Percentiles rank a stretch among this genome's conserved stretches.
Evolutionary conservation across 2,797 vertebrate species (phyloP).

Genomic region (Lacerta agilis): DNA sequence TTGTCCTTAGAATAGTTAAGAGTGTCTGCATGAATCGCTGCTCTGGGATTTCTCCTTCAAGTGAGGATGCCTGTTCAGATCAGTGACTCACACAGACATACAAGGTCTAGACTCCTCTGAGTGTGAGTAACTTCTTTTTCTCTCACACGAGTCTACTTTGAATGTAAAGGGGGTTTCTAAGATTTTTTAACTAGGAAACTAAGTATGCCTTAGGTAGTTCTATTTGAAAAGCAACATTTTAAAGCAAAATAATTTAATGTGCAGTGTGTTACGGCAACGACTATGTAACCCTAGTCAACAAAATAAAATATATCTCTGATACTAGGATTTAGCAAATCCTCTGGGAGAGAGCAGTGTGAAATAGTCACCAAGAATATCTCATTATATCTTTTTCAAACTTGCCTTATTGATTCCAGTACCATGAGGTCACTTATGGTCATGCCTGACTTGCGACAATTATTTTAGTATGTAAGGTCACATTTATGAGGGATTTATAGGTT

Average conservation of each 20-base stretch:
- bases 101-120: neutral
- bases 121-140: neutral
- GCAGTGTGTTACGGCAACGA: too few relatives aligned
- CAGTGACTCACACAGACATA: neutral
- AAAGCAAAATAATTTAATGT: too few relatives aligned
- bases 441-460: neutral
- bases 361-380: neutral
- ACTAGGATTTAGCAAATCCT: neutral
- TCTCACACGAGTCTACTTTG: neutral
- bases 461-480: neutral
- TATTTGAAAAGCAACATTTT: too few relatives aligned
- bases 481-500: neutral
- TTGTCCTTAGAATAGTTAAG: neutral
- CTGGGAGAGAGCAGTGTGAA: neutral
- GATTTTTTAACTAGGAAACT: neutral
- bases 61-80: neutral
- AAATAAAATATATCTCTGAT: too few relatives aligned
- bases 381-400: neutral
- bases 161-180: neutral
- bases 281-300: too few relatives aligned
- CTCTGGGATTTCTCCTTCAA: neutral
- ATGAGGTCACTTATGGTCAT: neutral
- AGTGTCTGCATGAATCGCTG: neutral
- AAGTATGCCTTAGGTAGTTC: too few relatives aligned
- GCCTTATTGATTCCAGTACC: neutral